Percentiles rank a stretch among this genome's conserved stretches.
phyloP scores from a whole-genome alignment of 2,888 invertebrate genomes.

The Hemistola chrysoprasaria region DNA sequence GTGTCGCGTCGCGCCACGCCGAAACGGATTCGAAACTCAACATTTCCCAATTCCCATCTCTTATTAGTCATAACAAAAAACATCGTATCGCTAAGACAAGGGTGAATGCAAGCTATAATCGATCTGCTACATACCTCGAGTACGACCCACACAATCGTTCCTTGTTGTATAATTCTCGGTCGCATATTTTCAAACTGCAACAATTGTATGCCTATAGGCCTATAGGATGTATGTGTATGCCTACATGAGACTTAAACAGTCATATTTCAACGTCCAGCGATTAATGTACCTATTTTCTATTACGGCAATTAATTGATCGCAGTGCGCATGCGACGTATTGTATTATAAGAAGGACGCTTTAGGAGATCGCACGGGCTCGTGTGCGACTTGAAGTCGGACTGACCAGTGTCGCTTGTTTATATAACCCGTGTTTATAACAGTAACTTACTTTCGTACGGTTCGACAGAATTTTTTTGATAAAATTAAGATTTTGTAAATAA shows the following conservation, averaged over 20 bases:
- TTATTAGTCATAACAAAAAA: too few relatives aligned
- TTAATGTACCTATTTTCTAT: constrained; percentile 73
- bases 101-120: too few relatives aligned
- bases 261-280: constrained; percentile 56
- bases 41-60: too few relatives aligned
- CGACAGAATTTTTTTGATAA: constrained; percentile 29
- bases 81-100: too few relatives aligned
- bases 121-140: constrained; percentile 1
- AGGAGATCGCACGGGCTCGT: constrained; percentile 55
- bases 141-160: constrained; percentile 36
- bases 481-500: constrained; percentile 15
- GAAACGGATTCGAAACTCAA: too few relatives aligned
- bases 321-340: constrained; percentile 72
- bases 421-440: constrained; percentile 37
- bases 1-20: too few relatives aligned
- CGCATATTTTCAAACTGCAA: constrained; percentile 65
- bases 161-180: constrained; percentile 58
- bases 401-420: constrained; percentile 43
- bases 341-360: constrained; percentile 64
- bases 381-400: constrained; percentile 35
- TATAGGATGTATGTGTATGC: constrained; percentile 19
- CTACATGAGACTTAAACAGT: constrained; percentile 41
- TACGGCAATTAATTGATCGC: constrained; percentile 69
- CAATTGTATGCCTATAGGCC: constrained; percentile 54
- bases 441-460: constrained; percentile 26